Evolutionary conservation across 2,888 invertebrate genomes (phyloP), one percentile per base, ranked within the genome.

Genomic region (Stramonita haemastoma): DNA sequence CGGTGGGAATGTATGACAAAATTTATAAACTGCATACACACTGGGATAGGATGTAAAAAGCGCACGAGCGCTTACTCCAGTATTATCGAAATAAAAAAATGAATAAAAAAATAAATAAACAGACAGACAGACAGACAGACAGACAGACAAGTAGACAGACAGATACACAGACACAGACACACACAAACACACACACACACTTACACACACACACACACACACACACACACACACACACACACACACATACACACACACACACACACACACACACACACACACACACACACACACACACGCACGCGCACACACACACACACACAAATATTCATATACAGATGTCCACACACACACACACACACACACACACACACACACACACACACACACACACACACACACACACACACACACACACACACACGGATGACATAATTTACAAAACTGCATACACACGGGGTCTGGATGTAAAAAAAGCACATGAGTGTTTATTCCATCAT

Each of bases 361-460:
- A 60, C 86, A 60, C 29, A 60, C 60, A 60, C 29, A 60, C 86
- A 29, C 46, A 29, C 86, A 60, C 46, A 60, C 60, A 56, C 19
- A 32, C 66, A 46, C 17, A 88, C 85, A 88, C 84, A 36, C 19
- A 85, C 15, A 29, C 5, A 32, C 32, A 79, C 13, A 87, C 79
- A 79, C 8, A 70, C 5, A 5, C 5, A 70, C 26, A 70, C 15
- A 22, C 26, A 70, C 5, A 60, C 19, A 70, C 70, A 70, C 5
- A 70, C 15, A 70, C 5, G 22, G 22, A 70, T 22, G 22, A 5
- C 11, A 5, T 5, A 5, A 70, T 22, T 17, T 70, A 70, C 70
- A 70, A 5, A 70, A 13, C 11, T 5, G 26, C 70, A 70, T 5
- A 70, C 70, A 70, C 15, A 70, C 70, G 22, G 22, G n/a, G n/a